phyloP scores from a whole-genome alignment of 2,113 vertebrate genomes.

The Oryzias melastigma region DNA sequence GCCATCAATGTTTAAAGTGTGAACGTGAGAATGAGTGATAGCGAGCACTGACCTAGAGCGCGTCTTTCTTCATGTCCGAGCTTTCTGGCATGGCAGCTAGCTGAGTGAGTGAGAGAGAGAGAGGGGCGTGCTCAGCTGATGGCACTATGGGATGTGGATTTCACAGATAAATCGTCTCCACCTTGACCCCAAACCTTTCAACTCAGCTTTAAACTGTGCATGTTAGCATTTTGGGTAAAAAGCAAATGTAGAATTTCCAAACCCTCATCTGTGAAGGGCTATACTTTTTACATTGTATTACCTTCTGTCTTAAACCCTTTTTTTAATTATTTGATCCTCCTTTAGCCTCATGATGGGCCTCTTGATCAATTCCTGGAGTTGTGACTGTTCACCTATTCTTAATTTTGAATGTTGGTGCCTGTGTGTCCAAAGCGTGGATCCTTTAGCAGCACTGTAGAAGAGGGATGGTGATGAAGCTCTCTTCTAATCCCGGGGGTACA shows the following conservation, averaged over 20 bases:
- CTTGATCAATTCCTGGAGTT: conserved; percentile 61
- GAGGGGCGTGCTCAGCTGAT: conserved; percentile 31
- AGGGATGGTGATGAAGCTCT: conserved; percentile 13
- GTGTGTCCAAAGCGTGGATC: conserved; percentile 51
- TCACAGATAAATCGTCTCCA: conserved; percentile 18
- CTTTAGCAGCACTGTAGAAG: conserved; percentile 63
- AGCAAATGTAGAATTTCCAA: conserved; percentile 38
- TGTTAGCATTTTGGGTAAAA: conserved; percentile 35
- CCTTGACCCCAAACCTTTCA: conserved; percentile 5
- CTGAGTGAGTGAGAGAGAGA: conserved; percentile 1
- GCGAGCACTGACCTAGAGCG: conserved; percentile 38
- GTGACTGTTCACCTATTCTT: conserved; percentile 35
- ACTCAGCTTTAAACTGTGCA: conserved; percentile 44
- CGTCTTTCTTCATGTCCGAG: conserved; percentile 40
- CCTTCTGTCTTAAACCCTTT: conserved; percentile 15
- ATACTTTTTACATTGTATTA: conserved; percentile 55
- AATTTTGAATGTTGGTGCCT: conserved; percentile 44
- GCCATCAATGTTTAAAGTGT: conserved; percentile 40
- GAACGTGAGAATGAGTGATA: conserved; percentile 24
- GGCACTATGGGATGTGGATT: conserved; percentile 33
- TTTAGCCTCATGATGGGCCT: conserved; percentile 52
- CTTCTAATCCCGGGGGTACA: conserved; percentile 40
- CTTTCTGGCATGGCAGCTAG: conserved; percentile 58
- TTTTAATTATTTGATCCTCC: conserved; percentile 21
- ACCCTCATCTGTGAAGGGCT: conserved; percentile 64